Evolutionary conservation across 1,140 invertebrate species (phyloP).

Genomic region (Drosophila mojavensis): DNA sequence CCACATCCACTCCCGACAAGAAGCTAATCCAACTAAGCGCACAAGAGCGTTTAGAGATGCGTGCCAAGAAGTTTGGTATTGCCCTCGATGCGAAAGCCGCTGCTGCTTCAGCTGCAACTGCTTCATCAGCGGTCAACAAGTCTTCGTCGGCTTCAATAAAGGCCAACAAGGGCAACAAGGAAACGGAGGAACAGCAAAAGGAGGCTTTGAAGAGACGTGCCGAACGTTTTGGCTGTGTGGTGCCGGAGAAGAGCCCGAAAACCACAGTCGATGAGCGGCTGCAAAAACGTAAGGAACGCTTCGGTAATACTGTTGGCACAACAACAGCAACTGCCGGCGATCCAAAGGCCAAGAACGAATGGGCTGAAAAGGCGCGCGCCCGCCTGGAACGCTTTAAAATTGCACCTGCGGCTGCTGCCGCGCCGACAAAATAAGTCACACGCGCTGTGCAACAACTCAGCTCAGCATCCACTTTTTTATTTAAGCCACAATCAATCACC

Average conservation of each 20-base stretch:
- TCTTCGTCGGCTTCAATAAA: slow-evolving; percentile 76
- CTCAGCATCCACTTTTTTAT: slow-evolving; percentile 26
- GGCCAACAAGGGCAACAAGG: slow-evolving; percentile 62
- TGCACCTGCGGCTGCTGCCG: slow-evolving; percentile 6
- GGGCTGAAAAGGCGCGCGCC: slow-evolving; percentile 75
- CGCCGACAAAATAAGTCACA: slow-evolving; percentile 28
- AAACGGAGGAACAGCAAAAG: slow-evolving; percentile 84
- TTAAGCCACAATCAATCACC: slow-evolving; percentile 38
- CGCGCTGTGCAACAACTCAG: neutral
- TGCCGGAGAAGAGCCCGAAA: slow-evolving; percentile 88
- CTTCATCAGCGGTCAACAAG: slow-evolving; percentile 85
- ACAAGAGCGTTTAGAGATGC: slow-evolving; percentile 90
- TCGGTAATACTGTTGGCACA: slow-evolving; percentile 82
- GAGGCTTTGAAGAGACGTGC: slow-evolving; percentile 90
- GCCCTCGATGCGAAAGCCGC: slow-evolving; percentile 4
- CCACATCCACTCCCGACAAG: slow-evolving; percentile 28
- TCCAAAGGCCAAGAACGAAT: slow-evolving; percentile 49
- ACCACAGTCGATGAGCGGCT: slow-evolving; percentile 88
- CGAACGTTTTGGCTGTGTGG: slow-evolving; percentile 90
- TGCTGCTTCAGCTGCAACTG: neutral
- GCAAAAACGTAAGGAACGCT: slow-evolving; percentile 89
- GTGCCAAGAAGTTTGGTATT: slow-evolving; percentile 91
- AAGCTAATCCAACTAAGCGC: slow-evolving; percentile 87
- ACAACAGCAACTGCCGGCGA: slow-evolving; percentile 31
- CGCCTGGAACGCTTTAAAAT: slow-evolving; percentile 80